Evolutionary conservation across 2,888 invertebrate species (phyloP).

Genomic region (Criorhina ranunculi): DNA sequence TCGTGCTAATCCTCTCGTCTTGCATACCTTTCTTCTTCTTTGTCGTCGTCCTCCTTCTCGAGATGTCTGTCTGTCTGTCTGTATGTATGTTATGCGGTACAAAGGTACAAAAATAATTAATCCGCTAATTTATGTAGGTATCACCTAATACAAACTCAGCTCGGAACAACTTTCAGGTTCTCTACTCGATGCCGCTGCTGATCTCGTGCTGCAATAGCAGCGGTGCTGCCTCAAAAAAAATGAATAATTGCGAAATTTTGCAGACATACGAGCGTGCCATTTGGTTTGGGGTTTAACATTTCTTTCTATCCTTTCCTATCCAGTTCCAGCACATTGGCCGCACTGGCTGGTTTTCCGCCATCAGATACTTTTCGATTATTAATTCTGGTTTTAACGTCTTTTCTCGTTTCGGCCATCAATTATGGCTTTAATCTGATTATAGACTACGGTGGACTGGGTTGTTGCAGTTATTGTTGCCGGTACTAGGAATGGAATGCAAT

Average conservation of each 20-base stretch:
- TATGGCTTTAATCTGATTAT: slow-evolving; percentile 76
- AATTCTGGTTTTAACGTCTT: slow-evolving; percentile 72
- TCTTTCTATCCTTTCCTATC: slow-evolving; percentile 1
- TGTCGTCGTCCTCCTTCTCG: background rate
- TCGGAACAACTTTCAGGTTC: slow-evolving; percentile 53
- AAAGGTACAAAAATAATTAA: slow-evolving; percentile 77
- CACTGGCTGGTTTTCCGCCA: slow-evolving; percentile 59
- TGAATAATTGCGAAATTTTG: slow-evolving; percentile 73
- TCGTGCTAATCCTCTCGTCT: slow-evolving; percentile 72
- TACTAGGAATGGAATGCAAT: slow-evolving; percentile 56
- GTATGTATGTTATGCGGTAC: slow-evolving; percentile 31
- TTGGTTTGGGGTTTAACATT: slow-evolving; percentile 30
- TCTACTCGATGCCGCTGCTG: slow-evolving; percentile 21
- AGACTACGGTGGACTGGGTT: slow-evolving; percentile 35
- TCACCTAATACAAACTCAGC: slow-evolving; percentile 70
- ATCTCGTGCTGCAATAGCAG: slow-evolving; percentile 57
- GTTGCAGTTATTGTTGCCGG: background rate
- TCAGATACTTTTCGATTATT: slow-evolving; percentile 69
- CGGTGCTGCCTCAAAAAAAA: slow-evolving; percentile 37
- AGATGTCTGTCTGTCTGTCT: background rate
- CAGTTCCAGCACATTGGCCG: background rate
- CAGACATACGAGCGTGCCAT: slow-evolving; percentile 71
- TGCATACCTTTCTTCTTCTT: slow-evolving; percentile 50
- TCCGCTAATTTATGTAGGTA: slow-evolving; percentile 78
- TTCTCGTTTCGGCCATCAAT: slow-evolving; percentile 73